Percentiles rank a stretch among this genome's conserved stretches.
These are phyloP conservation scores for Platyura marginata DNA, from an alignment of 1,140 invertebrate species.

Conservation along the genomic window DNA sequence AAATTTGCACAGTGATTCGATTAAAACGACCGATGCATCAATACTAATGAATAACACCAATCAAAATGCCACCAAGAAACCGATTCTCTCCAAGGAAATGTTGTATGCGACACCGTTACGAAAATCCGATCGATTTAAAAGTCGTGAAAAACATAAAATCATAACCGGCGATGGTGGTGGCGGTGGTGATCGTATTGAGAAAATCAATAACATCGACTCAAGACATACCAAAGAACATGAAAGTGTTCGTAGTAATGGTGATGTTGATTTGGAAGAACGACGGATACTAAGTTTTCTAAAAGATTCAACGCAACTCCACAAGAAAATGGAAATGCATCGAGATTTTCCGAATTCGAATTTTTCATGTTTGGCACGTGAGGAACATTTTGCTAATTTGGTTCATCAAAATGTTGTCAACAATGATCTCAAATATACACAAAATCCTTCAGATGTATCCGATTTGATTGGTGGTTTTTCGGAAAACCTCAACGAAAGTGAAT, in stretches of 20 bases:
- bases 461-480: background rate
- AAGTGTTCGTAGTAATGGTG: conserved; percentile 1
- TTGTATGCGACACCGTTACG: conserved; percentile 21
- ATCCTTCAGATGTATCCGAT: background rate
- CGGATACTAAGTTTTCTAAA: conserved; percentile 23
- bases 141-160: background rate
- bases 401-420: conserved; percentile 18
- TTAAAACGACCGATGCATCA: conserved; percentile 7
- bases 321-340: conserved; percentile 17
- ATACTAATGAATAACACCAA: conserved; percentile 10
- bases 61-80: conserved; percentile 11
- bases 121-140: conserved; percentile 23
- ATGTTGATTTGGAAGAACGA: conserved; percentile 19
- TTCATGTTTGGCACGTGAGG: conserved; percentile 21
- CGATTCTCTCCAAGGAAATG: conserved; percentile 20
- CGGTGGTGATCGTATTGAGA: background rate
- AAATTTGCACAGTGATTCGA: background rate
- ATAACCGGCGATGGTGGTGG: background rate
- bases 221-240: conserved; percentile 9
- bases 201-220: background rate
- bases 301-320: conserved; percentile 22
- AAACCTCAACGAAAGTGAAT: background rate
- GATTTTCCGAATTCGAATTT: conserved; percentile 23
- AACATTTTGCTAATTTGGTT: conserved; percentile 23
- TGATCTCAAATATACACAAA: conserved; percentile 1